A percentile compares a stretch with the other conserved stretches of the same genome.
phyloP scores from a whole-genome alignment of 2,888 invertebrate species.

The Euclidia mi region DNA sequence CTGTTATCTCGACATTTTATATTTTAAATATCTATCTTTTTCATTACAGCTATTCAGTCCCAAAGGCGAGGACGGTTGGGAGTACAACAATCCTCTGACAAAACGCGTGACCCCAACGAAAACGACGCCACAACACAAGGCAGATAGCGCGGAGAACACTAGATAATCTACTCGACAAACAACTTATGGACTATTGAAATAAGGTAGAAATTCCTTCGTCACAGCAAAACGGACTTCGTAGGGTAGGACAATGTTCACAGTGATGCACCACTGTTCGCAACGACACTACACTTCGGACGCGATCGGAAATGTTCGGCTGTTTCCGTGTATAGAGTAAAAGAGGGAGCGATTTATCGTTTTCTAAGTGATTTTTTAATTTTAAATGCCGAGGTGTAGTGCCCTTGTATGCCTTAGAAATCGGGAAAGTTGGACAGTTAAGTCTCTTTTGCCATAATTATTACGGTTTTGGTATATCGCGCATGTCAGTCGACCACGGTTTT shows the following conservation, averaged over 20 bases:
- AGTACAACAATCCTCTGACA: conserved; percentile 87
- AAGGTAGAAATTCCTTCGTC: conserved; percentile 72
- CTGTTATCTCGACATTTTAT: too few species aligned
- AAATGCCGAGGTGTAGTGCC: conserved; percentile 21
- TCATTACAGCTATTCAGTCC: conserved; percentile 92
- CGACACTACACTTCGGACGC: conserved; percentile 33
- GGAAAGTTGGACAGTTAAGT: conserved; percentile 36
- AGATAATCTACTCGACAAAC: conserved; percentile 74
- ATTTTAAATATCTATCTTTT: conserved; percentile 1
- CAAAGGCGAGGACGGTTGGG: conserved; percentile 91
- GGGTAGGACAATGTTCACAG: conserved; percentile 55
- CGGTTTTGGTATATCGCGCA: conserved; percentile 36
- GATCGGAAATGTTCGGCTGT: conserved; percentile 29
- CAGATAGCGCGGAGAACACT: conserved; percentile 69
- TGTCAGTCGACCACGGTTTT: conserved; percentile 15
- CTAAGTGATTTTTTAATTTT: conserved; percentile 17
- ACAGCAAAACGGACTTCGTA: conserved; percentile 58
- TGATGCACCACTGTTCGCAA: conserved; percentile 45
- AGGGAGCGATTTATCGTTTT: conserved; percentile 19
- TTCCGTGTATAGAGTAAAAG: conserved; percentile 11
- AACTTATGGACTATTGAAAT: conserved; percentile 45
- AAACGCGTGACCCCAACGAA: conserved; percentile 71
- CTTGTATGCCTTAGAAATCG: conserved; percentile 34
- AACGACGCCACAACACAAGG: conserved; percentile 67
- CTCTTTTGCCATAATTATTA: conserved; percentile 53